Base-by-base conservation (phyloP, 2,888 invertebrate genomes). In the Mesorhabditis belari region DNA sequence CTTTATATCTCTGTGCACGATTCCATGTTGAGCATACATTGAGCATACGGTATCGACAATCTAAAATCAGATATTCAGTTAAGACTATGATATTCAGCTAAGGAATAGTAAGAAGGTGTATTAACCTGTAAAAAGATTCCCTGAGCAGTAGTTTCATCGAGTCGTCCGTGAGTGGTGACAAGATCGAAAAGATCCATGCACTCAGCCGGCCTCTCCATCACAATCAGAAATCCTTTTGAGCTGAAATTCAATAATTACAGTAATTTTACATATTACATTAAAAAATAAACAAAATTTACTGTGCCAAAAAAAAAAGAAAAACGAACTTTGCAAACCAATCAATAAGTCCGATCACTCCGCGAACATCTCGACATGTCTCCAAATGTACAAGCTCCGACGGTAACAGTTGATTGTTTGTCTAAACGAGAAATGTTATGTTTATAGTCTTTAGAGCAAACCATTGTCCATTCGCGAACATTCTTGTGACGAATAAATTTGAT, bases 291-390 rank as follows among this genome's bases (percentile, higher is more conserved):
- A 21, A n/a, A 49, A 49, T 44, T 54, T 44, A 24, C 5, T 35
- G 26, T 17, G 19, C 35, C 5, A 23, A 12, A 44, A 9, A 21
- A 5, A 25, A 50, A 28, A 12, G 19, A 27, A 29, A 23, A 21
- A 61, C 61, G 55, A 55, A 77, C 77, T 73, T 77, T 28, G 75
- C 73, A 57, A 77, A 77, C 77, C 77, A 77, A 56, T 75, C 77
- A 44, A 76, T 63, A 5, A 77, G 67, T n/a, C 57, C 57, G 28
- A 77, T 71, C 24, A 77, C 75, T 24, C 77, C 77, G 6, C 70
- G 68, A 53, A 76, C 67, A 49, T 76, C 71, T 24, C 63, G 58
- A 56, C 77, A 77, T n/a, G 71, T 67, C 60, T 77, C 71, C 55
- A 77, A 58, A 58, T 76, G 73, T 28, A 73, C 72, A n/a, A 77